Conservation (phyloP, 2,888 invertebrate genomes). For the Loripinus fragilis region DNA sequence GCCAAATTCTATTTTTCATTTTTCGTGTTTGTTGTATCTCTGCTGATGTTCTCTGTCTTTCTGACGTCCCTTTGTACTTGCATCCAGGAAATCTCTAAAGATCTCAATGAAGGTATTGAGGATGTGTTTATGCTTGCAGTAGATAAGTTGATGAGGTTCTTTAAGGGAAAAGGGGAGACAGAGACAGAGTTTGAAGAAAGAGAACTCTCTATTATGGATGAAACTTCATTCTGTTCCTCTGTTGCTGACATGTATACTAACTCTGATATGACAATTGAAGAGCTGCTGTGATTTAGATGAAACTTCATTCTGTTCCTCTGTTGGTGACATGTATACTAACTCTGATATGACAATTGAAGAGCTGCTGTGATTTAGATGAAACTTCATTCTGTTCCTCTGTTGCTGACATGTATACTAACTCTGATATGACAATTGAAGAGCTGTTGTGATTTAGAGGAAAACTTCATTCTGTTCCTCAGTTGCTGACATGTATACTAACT, state of each 20-base stretch:
- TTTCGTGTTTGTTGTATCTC: conserved; percentile 63
- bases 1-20: conserved; percentile 68
- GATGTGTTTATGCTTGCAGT: conserved; percentile 6
- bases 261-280: neutral
- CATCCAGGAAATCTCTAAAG: conserved; percentile 28
- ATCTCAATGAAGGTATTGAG: neutral
- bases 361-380: too few relatives aligned
- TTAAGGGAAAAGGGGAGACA: neutral
- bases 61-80: conserved; percentile 62
- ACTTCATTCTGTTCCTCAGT: too few relatives aligned
- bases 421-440: too few relatives aligned
- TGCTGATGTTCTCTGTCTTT: conserved; percentile 69
- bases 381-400: too few relatives aligned
- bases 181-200: neutral
- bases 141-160: neutral
- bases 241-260: neutral
- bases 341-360: too few relatives aligned
- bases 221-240: neutral
- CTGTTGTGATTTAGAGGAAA: too few relatives aligned
- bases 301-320: too few relatives aligned
- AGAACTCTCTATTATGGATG: neutral
- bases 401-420: too few relatives aligned
- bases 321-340: too few relatives aligned
- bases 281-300: neutral
- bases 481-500: too few relatives aligned